Percentiles rank a stretch among this genome's conserved stretches.
Conservation (phyloP, 2,113 vertebrate species). For the Sebastes fasciatus region DNA sequence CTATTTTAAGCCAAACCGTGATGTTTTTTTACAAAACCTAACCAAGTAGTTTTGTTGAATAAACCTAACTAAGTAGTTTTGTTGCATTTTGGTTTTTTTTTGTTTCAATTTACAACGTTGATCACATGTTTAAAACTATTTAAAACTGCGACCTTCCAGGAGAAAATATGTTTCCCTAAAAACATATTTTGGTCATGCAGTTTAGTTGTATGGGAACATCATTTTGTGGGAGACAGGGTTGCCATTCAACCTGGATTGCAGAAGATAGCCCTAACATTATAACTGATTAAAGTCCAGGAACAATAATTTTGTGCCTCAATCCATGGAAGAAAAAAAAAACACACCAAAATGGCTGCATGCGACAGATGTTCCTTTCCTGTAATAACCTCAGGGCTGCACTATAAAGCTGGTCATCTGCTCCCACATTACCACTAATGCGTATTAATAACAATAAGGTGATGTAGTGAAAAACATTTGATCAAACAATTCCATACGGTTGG, state of each 20-base stretch:
- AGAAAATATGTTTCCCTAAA: too few relatives aligned
- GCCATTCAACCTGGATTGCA: neutral
- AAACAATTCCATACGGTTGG: neutral
- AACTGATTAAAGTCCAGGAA: neutral
- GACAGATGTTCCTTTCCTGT: conserved; percentile 32
- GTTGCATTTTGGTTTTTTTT: too few relatives aligned
- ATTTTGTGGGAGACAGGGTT: too few relatives aligned
- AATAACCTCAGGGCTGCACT: conserved; percentile 13
- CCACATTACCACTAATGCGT: neutral
- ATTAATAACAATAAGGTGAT: neutral
- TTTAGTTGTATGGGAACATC: too few relatives aligned
- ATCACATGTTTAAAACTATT: too few relatives aligned
- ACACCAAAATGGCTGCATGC: neutral
- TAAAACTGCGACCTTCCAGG: too few relatives aligned
- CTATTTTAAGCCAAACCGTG: too few relatives aligned
- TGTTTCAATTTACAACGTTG: too few relatives aligned
- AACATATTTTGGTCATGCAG: too few relatives aligned
- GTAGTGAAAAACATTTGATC: conserved; percentile 2
- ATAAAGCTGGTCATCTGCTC: conserved; percentile 20
- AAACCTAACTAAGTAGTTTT: too few relatives aligned
- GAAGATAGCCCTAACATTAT: neutral
- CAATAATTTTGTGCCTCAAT: neutral
- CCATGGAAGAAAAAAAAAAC: neutral
- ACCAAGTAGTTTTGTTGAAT: too few relatives aligned
- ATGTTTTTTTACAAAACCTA: too few relatives aligned